Evolutionary conservation across 2,113 vertebrate species (phyloP).

Genomic region (Coracopsis vasa): DNA sequence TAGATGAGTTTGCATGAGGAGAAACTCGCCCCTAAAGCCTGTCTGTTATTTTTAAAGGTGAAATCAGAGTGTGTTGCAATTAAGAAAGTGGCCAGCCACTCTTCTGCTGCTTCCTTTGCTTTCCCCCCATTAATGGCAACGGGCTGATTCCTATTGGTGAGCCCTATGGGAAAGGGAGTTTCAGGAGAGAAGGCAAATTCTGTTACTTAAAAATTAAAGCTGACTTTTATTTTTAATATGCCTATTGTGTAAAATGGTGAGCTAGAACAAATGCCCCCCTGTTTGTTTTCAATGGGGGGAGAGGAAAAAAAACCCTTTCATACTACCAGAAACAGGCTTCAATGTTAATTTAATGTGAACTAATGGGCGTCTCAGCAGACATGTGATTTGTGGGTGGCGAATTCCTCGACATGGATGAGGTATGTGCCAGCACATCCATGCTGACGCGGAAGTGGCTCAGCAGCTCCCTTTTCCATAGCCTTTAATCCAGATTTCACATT

Average conservation of each 20-base stretch:
- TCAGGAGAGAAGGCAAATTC: slow-evolving; percentile 7
- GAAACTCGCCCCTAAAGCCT: neutral
- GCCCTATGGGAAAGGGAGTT: neutral
- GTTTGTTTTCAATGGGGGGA: slow-evolving; percentile 11
- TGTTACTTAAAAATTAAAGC: slow-evolving; percentile 52
- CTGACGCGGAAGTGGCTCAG: neutral
- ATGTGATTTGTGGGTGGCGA: slow-evolving; percentile 70
- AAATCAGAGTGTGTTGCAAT: neutral
- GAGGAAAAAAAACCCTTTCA: neutral
- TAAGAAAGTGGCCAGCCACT: neutral
- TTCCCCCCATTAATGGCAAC: neutral
- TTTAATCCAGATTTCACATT: neutral
- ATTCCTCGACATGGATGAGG: slow-evolving; percentile 64
- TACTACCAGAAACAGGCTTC: slow-evolving; percentile 17
- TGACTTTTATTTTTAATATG: slow-evolving; percentile 46
- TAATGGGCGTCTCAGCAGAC: slow-evolving; percentile 38
- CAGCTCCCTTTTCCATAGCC: neutral
- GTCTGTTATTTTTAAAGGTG: neutral
- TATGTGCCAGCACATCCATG: slow-evolving; percentile 8
- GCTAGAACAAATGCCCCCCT: slow-evolving; percentile 30
- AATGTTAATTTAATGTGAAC: slow-evolving; percentile 53
- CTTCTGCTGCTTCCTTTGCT: neutral
- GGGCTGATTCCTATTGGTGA: neutral
- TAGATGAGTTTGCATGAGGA: neutral
- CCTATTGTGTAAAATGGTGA: neutral